phyloP scores from a whole-genome alignment of 2,113 vertebrate genomes.

The Cygnus buccinator region DNA sequence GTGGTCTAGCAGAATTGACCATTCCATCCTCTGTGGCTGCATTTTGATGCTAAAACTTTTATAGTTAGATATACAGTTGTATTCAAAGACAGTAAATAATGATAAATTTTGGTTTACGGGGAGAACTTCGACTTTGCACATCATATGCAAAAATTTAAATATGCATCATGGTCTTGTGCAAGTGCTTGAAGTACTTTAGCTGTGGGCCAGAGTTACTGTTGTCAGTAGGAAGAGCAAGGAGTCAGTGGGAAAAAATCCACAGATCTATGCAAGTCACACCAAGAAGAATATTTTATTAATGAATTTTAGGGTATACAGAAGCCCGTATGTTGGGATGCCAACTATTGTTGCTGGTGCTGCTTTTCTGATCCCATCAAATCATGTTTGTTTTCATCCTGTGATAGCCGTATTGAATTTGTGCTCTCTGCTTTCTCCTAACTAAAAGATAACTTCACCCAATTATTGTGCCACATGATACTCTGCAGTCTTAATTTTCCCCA shows the following conservation, averaged over 20 bases:
- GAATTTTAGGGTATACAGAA: not conserved
- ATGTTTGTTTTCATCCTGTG: not conserved
- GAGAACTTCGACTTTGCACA: not conserved
- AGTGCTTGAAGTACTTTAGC: not conserved
- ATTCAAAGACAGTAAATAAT: not conserved
- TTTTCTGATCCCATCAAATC: not conserved
- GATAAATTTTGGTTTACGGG: not conserved
- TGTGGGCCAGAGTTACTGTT: not conserved
- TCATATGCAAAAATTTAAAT: not conserved
- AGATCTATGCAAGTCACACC: not conserved
- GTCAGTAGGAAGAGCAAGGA: not conserved
- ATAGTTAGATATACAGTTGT: accelerated
- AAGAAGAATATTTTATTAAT: not conserved
- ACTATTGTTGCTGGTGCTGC: not conserved
- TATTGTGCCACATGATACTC: not conserved
- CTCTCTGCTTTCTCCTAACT: not conserved
- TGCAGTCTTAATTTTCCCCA: not conserved
- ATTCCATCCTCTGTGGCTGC: not conserved
- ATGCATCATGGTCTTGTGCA: not conserved
- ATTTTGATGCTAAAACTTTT: not conserved
- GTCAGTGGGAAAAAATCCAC: not conserved
- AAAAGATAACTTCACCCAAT: not conserved
- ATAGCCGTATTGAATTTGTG: not conserved
- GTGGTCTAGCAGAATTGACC: not conserved
- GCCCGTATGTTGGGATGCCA: not conserved